Percentiles rank a stretch among this genome's conserved stretches.
phyloP scores from a whole-genome alignment of 2,113 vertebrate species.

The Xiphophorus maculatus region DNA sequence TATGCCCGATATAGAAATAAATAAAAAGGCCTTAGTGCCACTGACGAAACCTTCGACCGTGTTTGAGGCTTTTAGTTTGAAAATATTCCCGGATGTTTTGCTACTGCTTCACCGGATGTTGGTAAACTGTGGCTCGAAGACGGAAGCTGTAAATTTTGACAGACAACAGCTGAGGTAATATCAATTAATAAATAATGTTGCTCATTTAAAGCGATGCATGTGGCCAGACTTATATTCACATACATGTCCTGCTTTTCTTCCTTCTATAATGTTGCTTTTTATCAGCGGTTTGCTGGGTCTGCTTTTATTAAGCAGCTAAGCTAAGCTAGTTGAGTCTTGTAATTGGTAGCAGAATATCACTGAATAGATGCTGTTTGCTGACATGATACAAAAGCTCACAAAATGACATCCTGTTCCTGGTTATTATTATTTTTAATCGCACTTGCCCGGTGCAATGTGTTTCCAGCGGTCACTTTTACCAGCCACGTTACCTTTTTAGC shows the following conservation, averaged over 20 bases:
- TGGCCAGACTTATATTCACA: fast-evolving
- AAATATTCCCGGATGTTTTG: not conserved
- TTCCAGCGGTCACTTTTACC: not conserved
- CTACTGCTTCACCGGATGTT: not conserved
- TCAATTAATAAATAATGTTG: not conserved
- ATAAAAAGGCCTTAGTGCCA: not conserved
- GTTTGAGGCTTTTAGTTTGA: not conserved
- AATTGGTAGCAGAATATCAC: not conserved
- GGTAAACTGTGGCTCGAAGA: conserved; percentile 5
- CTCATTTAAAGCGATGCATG: fast-evolving
- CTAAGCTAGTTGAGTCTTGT: conserved; percentile 26
- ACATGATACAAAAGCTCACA: not conserved
- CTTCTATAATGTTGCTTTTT: not conserved
- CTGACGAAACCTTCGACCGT: not conserved
- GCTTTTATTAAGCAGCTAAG: conserved; percentile 19
- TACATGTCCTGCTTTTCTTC: not conserved
- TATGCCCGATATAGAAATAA: too few relatives aligned
- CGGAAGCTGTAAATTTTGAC: conserved; percentile 57
- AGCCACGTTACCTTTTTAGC: not conserved
- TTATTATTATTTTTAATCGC: not conserved
- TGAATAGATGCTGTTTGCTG: not conserved
- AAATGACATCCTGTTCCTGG: not conserved
- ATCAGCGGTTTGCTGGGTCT: not conserved
- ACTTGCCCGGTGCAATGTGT: too few relatives aligned
- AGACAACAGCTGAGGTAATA: conserved; percentile 44